phyloP scores from a whole-genome alignment of 2,797 vertebrate genomes.

The Enteromius argenteus region DNA sequence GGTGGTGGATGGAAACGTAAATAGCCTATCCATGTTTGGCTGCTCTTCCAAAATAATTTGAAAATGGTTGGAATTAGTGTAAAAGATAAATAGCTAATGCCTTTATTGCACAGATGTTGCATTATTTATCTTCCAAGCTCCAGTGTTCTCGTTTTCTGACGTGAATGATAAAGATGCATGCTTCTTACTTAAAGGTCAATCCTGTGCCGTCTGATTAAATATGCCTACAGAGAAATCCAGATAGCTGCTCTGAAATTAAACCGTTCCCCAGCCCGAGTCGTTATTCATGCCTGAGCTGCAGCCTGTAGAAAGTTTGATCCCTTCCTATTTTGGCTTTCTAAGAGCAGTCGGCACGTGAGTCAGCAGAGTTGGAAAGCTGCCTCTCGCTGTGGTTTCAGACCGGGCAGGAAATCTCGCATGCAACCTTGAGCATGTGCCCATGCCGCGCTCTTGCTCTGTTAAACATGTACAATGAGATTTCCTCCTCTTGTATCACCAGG shows the following conservation, averaged over 20 bases:
- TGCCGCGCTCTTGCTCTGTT: slow-evolving; percentile 58
- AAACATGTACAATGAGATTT: slow-evolving; percentile 60
- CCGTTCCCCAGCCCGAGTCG: background rate
- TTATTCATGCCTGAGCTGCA: slow-evolving; percentile 32
- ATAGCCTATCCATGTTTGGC: background rate
- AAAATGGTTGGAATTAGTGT: background rate
- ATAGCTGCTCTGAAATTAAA: slow-evolving; percentile 21
- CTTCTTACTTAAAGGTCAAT: slow-evolving; percentile 8
- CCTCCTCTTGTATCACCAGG: slow-evolving; percentile 54
- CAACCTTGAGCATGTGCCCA: slow-evolving; percentile 52
- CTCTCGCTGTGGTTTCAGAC: slow-evolving; percentile 38
- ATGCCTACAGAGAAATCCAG: background rate
- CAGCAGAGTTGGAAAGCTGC: slow-evolving; percentile 50
- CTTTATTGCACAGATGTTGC: background rate
- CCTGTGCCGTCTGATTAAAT: background rate
- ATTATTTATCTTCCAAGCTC: background rate
- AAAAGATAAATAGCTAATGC: background rate
- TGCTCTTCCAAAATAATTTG: background rate
- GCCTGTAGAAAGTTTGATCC: slow-evolving; percentile 31
- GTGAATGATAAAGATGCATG: background rate
- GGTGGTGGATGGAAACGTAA: no score
- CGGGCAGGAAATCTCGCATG: slow-evolving; percentile 34
- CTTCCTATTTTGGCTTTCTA: slow-evolving; percentile 37
- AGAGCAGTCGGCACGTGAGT: slow-evolving; percentile 39
- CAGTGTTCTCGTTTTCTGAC: background rate